Evolutionary conservation across 2,797 vertebrate species (phyloP).

Genomic region (Paguma larvata): DNA sequence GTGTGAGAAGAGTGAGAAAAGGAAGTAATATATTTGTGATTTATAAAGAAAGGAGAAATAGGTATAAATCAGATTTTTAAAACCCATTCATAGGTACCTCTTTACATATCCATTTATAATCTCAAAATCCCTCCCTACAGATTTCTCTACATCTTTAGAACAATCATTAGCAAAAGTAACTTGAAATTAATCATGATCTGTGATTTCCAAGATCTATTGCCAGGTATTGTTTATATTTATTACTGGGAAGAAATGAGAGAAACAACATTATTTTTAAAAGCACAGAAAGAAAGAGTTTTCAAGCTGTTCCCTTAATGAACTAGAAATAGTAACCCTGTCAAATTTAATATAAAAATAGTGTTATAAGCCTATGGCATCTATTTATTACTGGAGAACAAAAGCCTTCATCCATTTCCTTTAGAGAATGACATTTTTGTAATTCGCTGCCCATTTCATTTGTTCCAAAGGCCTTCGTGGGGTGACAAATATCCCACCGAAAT

Average conservation of each 20-base stretch:
- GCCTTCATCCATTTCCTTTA: slow-evolving; percentile 92
- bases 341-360: slow-evolving; percentile 92
- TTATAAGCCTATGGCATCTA: slow-evolving; percentile 91
- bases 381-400: slow-evolving; percentile 92
- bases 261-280: slow-evolving; percentile 90
- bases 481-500: slow-evolving; percentile 93
- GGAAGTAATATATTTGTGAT: slow-evolving; percentile 78
- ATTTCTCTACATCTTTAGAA: slow-evolving; percentile 66
- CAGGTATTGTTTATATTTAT: slow-evolving; percentile 86
- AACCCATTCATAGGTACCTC: slow-evolving; percentile 51
- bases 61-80: slow-evolving; percentile 59
- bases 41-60: slow-evolving; percentile 53
- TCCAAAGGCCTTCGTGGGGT: slow-evolving; percentile 91
- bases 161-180: slow-evolving; percentile 74
- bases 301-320: slow-evolving; percentile 91
- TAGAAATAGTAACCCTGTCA: slow-evolving; percentile 91
- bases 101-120: slow-evolving; percentile 67
- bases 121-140: slow-evolving; percentile 74
- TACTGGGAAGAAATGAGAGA: slow-evolving; percentile 77
- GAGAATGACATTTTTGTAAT: slow-evolving; percentile 93
- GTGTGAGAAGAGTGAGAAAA: slow-evolving; percentile 79
- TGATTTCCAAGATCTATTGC: slow-evolving; percentile 74
- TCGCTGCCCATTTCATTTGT: slow-evolving; percentile 93
- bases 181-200: slow-evolving; percentile 80
- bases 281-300: slow-evolving; percentile 88